Conservation (phyloP, 2,113 vertebrate species). For the Leptosomus discolor region DNA sequence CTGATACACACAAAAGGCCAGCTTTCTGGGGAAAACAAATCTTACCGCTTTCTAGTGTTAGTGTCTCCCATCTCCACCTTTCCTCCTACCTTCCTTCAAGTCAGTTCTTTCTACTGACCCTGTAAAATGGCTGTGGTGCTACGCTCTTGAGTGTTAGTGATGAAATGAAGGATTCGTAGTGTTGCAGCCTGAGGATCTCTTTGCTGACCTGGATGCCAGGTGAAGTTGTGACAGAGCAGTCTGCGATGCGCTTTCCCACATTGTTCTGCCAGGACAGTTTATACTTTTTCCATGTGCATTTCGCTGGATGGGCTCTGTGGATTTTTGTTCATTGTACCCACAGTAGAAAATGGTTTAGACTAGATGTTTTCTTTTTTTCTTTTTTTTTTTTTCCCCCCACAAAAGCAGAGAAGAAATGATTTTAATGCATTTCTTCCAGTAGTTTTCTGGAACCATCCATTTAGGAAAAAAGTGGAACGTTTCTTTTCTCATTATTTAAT, state of each 20-base stretch:
- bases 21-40: background rate
- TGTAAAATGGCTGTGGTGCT: background rate
- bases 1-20: background rate
- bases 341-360: background rate
- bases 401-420: background rate
- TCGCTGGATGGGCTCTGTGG: background rate
- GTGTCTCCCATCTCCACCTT: background rate
- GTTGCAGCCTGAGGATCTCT: background rate
- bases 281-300: background rate
- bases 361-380: background rate
- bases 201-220: background rate
- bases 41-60: background rate
- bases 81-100: background rate
- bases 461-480: background rate
- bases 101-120: background rate
- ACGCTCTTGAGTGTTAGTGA: background rate
- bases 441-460: background rate
- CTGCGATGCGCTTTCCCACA: background rate
- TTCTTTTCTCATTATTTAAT: background rate
- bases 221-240: background rate
- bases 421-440: background rate
- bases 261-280: background rate
- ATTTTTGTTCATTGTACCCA: background rate
- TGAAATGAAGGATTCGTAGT: background rate
- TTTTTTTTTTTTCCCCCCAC: background rate